Conservation (phyloP, 2,888 invertebrate genomes). For the Pandemis cinnamomeana region DNA sequence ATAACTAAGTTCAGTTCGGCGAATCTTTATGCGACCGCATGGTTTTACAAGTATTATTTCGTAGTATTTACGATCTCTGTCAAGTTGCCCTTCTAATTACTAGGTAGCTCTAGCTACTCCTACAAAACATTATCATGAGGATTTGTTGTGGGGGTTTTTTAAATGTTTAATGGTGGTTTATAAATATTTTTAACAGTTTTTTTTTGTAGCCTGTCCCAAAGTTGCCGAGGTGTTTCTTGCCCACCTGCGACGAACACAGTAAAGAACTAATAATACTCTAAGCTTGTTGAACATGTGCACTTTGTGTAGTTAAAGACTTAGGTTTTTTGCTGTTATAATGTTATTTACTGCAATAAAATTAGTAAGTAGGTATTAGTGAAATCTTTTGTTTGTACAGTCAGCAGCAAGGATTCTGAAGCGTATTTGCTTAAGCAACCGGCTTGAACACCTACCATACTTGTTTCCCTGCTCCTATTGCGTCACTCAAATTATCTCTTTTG, state of each 20-base stretch:
- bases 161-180: background rate
- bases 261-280: background rate
- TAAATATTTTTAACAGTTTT: background rate
- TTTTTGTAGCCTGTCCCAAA: constrained; percentile 14
- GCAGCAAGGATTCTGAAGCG: background rate
- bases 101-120: too few relatives aligned
- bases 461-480: too few relatives aligned
- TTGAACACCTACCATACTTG: too few relatives aligned
- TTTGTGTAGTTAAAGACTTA: background rate
- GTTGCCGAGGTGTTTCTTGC: constrained; percentile 18
- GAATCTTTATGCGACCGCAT: too few relatives aligned
- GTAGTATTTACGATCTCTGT: too few relatives aligned
- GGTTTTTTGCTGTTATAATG: background rate
- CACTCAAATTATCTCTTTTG: too few relatives aligned
- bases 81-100: too few relatives aligned
- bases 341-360: background rate
- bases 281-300: background rate
- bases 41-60: too few relatives aligned
- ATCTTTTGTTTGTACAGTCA: background rate
- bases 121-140: too few relatives aligned
- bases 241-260: constrained; percentile 18
- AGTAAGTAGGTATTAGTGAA: background rate
- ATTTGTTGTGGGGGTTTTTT: too few relatives aligned
- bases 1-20: too few relatives aligned
- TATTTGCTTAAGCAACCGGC: too few relatives aligned